These are phyloP conservation scores for Microctenopoma steveboyesi DNA, from an alignment of 2,797 vertebrate genomes.

Conservation along the genomic window DNA sequence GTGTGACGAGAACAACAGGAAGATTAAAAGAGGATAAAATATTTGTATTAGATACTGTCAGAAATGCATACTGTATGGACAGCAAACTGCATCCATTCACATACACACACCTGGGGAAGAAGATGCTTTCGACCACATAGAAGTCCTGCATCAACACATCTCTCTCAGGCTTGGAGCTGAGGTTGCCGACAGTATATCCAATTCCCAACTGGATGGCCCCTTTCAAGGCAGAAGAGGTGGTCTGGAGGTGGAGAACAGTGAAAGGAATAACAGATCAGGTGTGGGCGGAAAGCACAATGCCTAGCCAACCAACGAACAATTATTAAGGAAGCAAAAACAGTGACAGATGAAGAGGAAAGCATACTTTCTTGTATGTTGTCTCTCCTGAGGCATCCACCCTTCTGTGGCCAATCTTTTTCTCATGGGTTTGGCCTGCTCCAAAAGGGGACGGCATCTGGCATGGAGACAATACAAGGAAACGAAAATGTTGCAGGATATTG, in stretches of 20 bases:
- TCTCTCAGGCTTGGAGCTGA: constrained; percentile 97
- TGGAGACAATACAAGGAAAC: not conserved
- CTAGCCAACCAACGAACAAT: constrained; percentile 1
- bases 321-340: constrained; percentile 41
- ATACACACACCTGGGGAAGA: constrained; percentile 91
- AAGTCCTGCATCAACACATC: constrained; percentile 99
- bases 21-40: constrained; percentile 24
- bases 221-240: constrained; percentile 96
- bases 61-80: not conserved
- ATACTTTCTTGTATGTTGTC: constrained; percentile 97
- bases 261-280: constrained; percentile 23
- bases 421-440: constrained; percentile 80
- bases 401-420: constrained; percentile 95
- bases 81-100: not conserved
- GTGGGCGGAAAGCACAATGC: constrained; percentile 32
- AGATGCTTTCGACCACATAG: constrained; percentile 98
- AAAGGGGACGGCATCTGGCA: constrained; percentile 85
- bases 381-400: constrained; percentile 94
- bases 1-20: not conserved
- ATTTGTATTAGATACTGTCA: constrained; percentile 14
- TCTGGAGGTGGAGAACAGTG: constrained; percentile 78
- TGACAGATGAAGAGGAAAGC: not conserved
- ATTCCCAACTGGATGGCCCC: constrained; percentile 97
- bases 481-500: not conserved
- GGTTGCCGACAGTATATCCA: constrained; percentile 97